A percentile compares a stretch with the other conserved stretches of the same genome.
phyloP scores from a whole-genome alignment of 2,797 vertebrate species.

The Moxostoma hubbsi region DNA sequence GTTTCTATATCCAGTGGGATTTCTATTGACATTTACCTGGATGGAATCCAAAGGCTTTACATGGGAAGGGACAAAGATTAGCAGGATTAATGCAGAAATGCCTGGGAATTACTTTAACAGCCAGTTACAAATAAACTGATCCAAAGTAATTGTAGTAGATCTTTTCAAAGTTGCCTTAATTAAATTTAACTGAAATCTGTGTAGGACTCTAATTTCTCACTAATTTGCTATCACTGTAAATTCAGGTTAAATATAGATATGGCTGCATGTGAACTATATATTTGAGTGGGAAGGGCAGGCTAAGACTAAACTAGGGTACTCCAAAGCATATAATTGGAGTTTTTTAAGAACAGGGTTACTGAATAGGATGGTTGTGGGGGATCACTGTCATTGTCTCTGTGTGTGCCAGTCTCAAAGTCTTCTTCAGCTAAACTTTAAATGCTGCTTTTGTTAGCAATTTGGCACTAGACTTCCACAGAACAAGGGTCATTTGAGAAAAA shows the following conservation, averaged over 20 bases:
- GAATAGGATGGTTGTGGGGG: slow-evolving; percentile 46
- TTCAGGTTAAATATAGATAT: neutral
- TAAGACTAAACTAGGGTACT: slow-evolving; percentile 40
- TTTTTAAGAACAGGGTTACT: slow-evolving; percentile 41
- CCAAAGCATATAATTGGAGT: slow-evolving; percentile 21
- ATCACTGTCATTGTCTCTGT: slow-evolving; percentile 48
- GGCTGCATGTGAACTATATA: neutral
- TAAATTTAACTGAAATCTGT: slow-evolving; percentile 1
- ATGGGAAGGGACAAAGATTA: slow-evolving; percentile 59
- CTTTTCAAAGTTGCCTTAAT: neutral
- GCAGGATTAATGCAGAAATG: slow-evolving; percentile 55
- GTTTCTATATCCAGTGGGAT: slow-evolving; percentile 36
- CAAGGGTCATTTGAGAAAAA: slow-evolving; percentile 26
- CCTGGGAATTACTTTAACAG: slow-evolving; percentile 11
- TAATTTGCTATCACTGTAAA: neutral
- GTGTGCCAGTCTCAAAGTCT: slow-evolving; percentile 52
- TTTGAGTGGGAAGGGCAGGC: neutral
- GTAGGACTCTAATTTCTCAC: neutral
- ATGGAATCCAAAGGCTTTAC: slow-evolving; percentile 67
- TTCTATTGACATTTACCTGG: slow-evolving; percentile 53
- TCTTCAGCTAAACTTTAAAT: slow-evolving; percentile 53
- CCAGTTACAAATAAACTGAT: neutral
- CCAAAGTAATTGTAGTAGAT: neutral
- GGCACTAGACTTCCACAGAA: slow-evolving; percentile 31
- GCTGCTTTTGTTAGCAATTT: slow-evolving; percentile 48